Percentiles rank a stretch among this genome's conserved stretches.
These are phyloP conservation scores for Eilema sororculum DNA, from an alignment of 2,888 invertebrate species.

Conservation along the genomic window DNA sequence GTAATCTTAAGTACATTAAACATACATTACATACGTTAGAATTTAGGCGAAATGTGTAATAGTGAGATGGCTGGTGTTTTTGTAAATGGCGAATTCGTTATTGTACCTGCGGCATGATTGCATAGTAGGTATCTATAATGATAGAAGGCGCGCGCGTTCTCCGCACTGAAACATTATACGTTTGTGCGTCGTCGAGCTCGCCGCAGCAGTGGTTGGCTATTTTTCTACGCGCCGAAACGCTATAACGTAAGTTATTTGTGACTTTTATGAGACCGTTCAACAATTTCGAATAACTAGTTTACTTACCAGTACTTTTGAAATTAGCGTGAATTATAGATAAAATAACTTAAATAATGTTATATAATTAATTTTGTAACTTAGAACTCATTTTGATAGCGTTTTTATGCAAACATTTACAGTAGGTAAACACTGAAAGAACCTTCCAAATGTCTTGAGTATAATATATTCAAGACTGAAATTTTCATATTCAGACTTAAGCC, in stretches of 20 bases:
- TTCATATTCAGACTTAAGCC: too few species aligned
- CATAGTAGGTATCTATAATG: constrained; percentile 45
- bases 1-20: background rate
- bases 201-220: constrained; percentile 32
- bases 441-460: background rate
- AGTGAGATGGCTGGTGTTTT: constrained; percentile 12
- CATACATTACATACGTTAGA: constrained; percentile 13
- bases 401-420: too few species aligned
- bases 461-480: background rate
- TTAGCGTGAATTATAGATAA: background rate
- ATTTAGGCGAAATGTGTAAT: constrained; percentile 13
- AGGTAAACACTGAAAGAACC: background rate
- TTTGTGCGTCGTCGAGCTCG: constrained; percentile 51
- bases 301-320: background rate
- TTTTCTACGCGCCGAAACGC: constrained; percentile 29
- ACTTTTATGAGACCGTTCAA: constrained; percentile 15
- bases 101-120: constrained; percentile 46
- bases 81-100: constrained; percentile 23
- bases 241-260: constrained; percentile 42
- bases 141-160: constrained; percentile 36
- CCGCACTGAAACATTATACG: constrained; percentile 44
- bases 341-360: background rate
- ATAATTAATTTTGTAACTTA: background rate
- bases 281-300: background rate
- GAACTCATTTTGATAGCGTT: background rate